These are phyloP conservation scores for Galerucella calmariensis DNA, from an alignment of 2,888 invertebrate species.

Conservation along the genomic window DNA sequence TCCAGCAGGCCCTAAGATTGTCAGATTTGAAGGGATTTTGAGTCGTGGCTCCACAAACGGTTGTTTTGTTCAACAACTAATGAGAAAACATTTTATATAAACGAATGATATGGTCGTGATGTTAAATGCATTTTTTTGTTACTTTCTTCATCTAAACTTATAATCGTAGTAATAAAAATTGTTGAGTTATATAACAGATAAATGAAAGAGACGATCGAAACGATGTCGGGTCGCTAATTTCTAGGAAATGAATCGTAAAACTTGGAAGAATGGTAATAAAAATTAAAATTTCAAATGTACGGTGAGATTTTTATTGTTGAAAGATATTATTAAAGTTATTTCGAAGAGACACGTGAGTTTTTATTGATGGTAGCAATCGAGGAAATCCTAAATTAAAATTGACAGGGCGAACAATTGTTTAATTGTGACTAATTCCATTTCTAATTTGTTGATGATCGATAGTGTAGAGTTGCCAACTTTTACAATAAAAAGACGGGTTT, in stretches of 20 bases:
- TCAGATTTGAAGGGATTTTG: too few species aligned
- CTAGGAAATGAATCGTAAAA: conserved; percentile 10
- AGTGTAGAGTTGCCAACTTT: too few species aligned
- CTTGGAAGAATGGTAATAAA: conserved; percentile 1
- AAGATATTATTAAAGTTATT: background rate
- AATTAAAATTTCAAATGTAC: background rate
- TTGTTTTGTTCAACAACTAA: background rate
- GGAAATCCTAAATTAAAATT: background rate
- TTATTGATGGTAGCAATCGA: background rate
- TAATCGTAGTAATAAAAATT: conserved; percentile 7
- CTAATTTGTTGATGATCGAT: too few species aligned
- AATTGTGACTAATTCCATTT: too few species aligned
- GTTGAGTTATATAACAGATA: conserved; percentile 10
- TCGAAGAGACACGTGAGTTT: background rate
- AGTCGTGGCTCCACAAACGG: too few species aligned
- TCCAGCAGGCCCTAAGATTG: too few species aligned
- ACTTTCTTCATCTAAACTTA: conserved; percentile 11
- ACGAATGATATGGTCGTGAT: background rate
- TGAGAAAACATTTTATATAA: background rate
- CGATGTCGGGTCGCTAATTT: conserved; percentile 8
- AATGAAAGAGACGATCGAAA: conserved; percentile 5
- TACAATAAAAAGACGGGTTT: too few species aligned
- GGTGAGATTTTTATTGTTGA: background rate
- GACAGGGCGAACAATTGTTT: background rate
- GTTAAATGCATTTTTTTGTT: background rate